Evolutionary conservation across 92 coral and sea anemone species (phyloP).

Genomic region (Blastomussa wellsi): DNA sequence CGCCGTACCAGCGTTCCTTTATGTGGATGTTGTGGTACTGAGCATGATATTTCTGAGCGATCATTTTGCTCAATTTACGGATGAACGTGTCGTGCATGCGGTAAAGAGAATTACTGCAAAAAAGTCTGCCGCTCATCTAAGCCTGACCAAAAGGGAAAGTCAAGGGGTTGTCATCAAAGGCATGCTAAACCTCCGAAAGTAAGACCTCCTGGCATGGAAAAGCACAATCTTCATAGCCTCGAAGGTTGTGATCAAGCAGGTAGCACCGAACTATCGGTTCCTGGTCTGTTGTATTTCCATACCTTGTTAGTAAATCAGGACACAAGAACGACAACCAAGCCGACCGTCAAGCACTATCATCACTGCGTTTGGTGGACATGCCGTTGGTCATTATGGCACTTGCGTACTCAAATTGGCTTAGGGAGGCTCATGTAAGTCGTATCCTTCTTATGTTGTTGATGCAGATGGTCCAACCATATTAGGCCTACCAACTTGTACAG

Average conservation of each 20-base stretch:
- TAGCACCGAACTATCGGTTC: conserved; percentile 26
- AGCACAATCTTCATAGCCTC: too few species aligned
- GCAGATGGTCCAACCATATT: conserved; percentile 67
- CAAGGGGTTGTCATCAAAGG: background rate
- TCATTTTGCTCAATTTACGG: conserved; percentile 44
- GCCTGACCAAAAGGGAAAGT: conserved; percentile 4
- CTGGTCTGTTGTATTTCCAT: conserved; percentile 63
- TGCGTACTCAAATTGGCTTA: conserved; percentile 55
- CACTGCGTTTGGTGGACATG: conserved; percentile 64
- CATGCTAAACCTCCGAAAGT: too few species aligned
- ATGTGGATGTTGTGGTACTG: conserved; percentile 16
- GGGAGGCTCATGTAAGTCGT: conserved; percentile 50
- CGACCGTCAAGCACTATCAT: conserved; percentile 62
- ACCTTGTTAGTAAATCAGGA: conserved; percentile 46
- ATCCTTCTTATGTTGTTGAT: conserved; percentile 57
- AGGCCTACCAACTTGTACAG: conserved; percentile 60
- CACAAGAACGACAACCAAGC: conserved; percentile 55
- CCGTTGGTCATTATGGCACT: conserved; percentile 56
- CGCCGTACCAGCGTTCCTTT: background rate
- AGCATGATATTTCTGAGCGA: conserved; percentile 22
- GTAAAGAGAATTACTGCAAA: conserved; percentile 48
- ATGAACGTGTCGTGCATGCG: conserved; percentile 39
- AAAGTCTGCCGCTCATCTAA: conserved; percentile 41
- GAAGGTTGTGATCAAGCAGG: background rate
- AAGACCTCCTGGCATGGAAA: too few species aligned